phyloP scores from a whole-genome alignment of 2,113 vertebrate species.

The Crotalus tigris region DNA sequence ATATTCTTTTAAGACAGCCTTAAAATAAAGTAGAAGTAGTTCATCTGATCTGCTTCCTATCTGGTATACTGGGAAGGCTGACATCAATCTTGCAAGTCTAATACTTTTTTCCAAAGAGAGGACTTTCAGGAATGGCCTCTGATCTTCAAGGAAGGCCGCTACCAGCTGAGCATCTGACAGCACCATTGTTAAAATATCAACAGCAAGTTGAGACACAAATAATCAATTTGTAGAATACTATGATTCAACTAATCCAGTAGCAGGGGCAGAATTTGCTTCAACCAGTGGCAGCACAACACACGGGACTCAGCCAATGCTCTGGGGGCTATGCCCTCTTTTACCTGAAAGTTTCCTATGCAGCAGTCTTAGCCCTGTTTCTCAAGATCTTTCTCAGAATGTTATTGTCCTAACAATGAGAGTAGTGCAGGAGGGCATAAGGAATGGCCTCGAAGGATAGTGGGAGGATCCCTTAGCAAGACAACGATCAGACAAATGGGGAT shows the following conservation, averaged over 20 bases:
- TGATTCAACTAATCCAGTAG: neutral
- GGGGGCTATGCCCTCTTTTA: neutral
- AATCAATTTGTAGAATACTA: neutral
- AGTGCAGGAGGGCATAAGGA: neutral
- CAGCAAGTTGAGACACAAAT: neutral
- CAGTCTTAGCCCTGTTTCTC: too few species aligned
- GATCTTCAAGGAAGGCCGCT: neutral
- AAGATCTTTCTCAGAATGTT: neutral
- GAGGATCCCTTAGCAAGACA: too few species aligned
- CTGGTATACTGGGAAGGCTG: neutral
- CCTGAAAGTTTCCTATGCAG: too few species aligned
- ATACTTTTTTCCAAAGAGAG: neutral
- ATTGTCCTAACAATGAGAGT: neutral
- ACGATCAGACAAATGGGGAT: too few species aligned
- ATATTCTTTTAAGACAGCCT: neutral
- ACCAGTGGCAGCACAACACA: neutral
- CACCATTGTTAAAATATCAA: neutral
- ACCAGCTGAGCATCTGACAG: neutral
- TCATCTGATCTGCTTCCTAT: neutral
- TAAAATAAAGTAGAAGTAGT: neutral
- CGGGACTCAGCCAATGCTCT: neutral
- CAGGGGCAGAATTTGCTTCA: neutral
- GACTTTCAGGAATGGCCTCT: neutral
- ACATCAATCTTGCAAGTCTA: neutral
- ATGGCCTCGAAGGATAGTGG: too few species aligned